Conservation (phyloP, 2,888 invertebrate genomes). For the Drosophila algonquin region DNA sequence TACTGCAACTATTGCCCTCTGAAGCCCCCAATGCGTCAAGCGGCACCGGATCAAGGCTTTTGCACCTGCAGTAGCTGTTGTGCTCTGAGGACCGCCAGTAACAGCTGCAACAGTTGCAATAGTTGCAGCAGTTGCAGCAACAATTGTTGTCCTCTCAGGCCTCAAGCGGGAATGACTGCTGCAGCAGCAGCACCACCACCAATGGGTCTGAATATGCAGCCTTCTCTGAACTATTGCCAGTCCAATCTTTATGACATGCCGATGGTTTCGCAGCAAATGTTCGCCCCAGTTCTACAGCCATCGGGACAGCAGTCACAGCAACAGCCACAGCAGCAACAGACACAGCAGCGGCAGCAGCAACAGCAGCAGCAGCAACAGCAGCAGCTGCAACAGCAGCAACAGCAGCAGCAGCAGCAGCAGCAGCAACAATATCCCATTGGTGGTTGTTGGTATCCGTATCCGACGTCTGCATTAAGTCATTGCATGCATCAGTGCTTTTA, state of each 20-base stretch:
- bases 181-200: constrained; percentile 5
- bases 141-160: constrained; percentile 38
- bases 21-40: constrained; percentile 4
- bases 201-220: not conserved
- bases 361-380: constrained; percentile 6
- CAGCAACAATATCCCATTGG: constrained; percentile 11
- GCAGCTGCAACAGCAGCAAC: not conserved
- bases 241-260: not conserved
- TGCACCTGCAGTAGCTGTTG: constrained; percentile 6
- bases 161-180: constrained; percentile 18
- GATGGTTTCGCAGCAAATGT: not conserved
- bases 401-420: not conserved
- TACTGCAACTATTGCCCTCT: constrained; percentile 38
- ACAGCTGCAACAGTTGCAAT: constrained; percentile 8
- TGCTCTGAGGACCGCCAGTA: not conserved
- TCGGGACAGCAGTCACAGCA: not conserved
- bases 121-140: constrained; percentile 30
- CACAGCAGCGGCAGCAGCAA: not conserved
- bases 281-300: not conserved
- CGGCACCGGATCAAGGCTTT: constrained; percentile 4
- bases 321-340: not conserved
- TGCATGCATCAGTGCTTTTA: constrained; percentile 11
- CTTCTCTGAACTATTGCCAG: constrained; percentile 3
- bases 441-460: constrained; percentile 13
- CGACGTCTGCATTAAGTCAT: not conserved